A percentile compares a stretch with the other conserved stretches of the same genome.
These are phyloP conservation scores for Nerophis ophidion DNA, from an alignment of 2,113 vertebrate species.

Conservation along the genomic window DNA sequence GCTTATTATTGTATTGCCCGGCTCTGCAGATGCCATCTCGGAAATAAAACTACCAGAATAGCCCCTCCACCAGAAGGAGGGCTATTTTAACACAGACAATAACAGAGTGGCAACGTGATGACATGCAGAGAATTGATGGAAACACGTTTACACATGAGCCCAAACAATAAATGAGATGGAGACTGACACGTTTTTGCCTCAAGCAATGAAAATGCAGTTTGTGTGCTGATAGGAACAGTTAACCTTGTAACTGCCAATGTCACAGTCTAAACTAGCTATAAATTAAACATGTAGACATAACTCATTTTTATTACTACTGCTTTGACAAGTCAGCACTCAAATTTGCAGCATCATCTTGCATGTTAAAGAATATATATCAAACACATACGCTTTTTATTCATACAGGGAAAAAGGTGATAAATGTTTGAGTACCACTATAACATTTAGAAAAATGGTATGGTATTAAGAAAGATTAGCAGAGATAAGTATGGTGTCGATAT, in stretches of 20 bases:
- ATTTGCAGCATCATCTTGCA: no score
- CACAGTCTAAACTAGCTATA: not conserved
- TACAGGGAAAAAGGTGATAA: slow-evolving; percentile 1
- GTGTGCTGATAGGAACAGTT: slow-evolving; percentile 31
- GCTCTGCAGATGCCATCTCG: no score
- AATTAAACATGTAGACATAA: not conserved
- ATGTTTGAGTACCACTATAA: not conserved
- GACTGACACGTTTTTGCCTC: slow-evolving; percentile 48
- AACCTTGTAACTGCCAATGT: slow-evolving; percentile 18
- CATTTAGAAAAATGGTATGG: no score
- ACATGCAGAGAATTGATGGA: slow-evolving; percentile 18
- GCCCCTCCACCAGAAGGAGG: slow-evolving; percentile 6
- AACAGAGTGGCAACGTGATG: slow-evolving; percentile 21
- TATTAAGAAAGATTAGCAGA: no score
- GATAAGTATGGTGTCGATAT: no score
- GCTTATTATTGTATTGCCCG: no score
- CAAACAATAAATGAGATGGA: slow-evolving; percentile 38
- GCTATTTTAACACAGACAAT: slow-evolving; percentile 30
- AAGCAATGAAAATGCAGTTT: slow-evolving; percentile 27
- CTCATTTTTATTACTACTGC: not conserved
- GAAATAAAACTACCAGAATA: not conserved
- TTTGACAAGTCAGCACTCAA: not conserved
- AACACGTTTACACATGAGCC: not conserved
- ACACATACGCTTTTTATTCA: no score
- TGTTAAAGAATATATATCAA: no score